These are phyloP conservation scores for Apteryx mantelli DNA, from an alignment of 2,113 vertebrate genomes.

Conservation along the genomic window DNA sequence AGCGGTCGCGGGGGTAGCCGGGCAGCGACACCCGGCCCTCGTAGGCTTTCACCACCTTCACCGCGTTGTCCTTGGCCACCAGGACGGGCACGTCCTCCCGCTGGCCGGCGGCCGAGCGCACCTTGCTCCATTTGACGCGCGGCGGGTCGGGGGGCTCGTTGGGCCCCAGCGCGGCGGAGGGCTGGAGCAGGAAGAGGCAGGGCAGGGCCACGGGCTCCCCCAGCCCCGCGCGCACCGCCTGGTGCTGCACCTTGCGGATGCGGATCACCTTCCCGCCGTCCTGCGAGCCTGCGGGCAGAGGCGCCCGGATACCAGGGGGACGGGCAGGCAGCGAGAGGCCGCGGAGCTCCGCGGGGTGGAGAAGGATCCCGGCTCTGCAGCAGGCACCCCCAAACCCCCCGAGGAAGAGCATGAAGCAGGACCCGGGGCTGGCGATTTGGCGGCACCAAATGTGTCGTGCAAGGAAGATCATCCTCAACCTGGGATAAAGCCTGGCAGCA, in stretches of 20 bases:
- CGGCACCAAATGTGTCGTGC: rapidly evolving
- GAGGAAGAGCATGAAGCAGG: rapidly evolving
- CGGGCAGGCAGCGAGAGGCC: rapidly evolving
- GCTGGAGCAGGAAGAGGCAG: conserved; percentile 86
- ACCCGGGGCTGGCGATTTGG: rapidly evolving
- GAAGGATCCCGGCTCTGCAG: not conserved
- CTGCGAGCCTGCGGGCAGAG: conserved; percentile 71
- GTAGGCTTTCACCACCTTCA: conserved; percentile 91
- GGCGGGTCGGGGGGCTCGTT: conserved; percentile 77
- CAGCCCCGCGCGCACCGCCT: conserved; percentile 80
- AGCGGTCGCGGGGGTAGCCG: conserved; percentile 82
- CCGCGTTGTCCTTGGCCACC: conserved; percentile 92
- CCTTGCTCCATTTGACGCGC: conserved; percentile 95
- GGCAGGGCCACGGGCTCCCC: conserved; percentile 87
- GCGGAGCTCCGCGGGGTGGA: not conserved
- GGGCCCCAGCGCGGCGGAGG: conserved; percentile 55
- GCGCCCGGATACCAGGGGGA: rapidly evolving
- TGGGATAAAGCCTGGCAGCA: not conserved
- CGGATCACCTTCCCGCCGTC: conserved; percentile 82
- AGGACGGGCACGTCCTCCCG: conserved; percentile 88
- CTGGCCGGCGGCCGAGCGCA: conserved; percentile 85
- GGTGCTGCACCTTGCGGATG: conserved; percentile 87
- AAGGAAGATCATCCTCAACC: rapidly evolving
- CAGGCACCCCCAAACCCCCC: not conserved
- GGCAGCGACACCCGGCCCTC: conserved; percentile 89